Evolutionary conservation across 2,888 invertebrate species (phyloP).

Genomic region (Pegoplata infirma): DNA sequence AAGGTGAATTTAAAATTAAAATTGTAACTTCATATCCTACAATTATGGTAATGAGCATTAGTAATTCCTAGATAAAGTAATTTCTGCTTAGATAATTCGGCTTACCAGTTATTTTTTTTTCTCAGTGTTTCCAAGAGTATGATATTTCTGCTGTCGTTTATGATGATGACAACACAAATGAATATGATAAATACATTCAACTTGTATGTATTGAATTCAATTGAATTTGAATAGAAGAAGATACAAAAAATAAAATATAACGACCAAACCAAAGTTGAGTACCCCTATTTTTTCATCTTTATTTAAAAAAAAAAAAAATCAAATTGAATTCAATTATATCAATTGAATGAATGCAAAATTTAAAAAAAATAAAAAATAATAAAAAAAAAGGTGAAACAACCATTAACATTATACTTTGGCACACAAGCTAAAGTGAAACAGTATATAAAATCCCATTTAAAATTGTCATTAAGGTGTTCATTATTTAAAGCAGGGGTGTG

Average conservation of each 20-base stretch:
- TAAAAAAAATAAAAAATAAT: neutral
- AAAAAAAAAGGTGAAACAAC: neutral
- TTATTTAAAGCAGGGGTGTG: neutral
- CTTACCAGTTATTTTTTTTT: too few relatives aligned
- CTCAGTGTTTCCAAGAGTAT: too few relatives aligned
- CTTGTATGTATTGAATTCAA: neutral
- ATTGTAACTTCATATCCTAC: too few relatives aligned
- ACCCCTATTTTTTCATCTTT: conserved; percentile 6
- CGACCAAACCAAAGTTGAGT: neutral
- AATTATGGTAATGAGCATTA: too few relatives aligned
- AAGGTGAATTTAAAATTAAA: too few relatives aligned
- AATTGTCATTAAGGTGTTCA: conserved; percentile 21
- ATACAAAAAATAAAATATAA: neutral
- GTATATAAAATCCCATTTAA: neutral
- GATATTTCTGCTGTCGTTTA: neutral
- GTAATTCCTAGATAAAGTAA: too few relatives aligned
- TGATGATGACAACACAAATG: conserved; percentile 17
- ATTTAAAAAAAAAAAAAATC: conserved; percentile 24
- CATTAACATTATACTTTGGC: too few relatives aligned
- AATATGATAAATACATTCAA: conserved; percentile 18
- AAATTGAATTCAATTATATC: conserved; percentile 52
- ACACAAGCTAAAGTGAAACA: neutral
- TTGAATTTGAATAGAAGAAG: neutral
- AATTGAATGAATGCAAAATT: conserved; percentile 41
- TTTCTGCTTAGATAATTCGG: too few relatives aligned